Percentiles rank a stretch among this genome's conserved stretches.
These are phyloP conservation scores for Mylabris sibirica DNA, from an alignment of 2,888 invertebrate genomes.

Conservation along the genomic window DNA sequence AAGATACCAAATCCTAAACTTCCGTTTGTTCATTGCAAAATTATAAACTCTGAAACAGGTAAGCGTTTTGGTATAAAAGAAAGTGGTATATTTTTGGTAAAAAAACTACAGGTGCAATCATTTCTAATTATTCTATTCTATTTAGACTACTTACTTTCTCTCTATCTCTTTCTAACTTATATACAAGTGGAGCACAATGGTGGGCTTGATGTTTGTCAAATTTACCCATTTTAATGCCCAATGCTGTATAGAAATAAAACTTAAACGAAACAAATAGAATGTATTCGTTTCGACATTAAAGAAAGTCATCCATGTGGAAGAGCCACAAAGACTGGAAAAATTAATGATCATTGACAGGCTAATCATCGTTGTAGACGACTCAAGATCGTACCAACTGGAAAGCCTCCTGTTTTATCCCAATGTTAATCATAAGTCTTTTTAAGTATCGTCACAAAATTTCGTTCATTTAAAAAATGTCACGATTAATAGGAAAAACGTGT, in stretches of 20 bases:
- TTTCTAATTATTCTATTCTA: too few species aligned
- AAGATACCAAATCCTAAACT: too few species aligned
- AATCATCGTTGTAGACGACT: slow-evolving; percentile 41
- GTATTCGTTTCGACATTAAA: slow-evolving; percentile 34
- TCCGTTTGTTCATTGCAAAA: too few species aligned
- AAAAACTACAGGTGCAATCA: too few species aligned
- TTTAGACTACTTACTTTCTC: too few species aligned
- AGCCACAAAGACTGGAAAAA: slow-evolving; percentile 46
- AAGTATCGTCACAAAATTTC: background rate
- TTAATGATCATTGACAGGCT: slow-evolving; percentile 55
- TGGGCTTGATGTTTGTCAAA: too few species aligned
- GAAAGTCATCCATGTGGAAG: slow-evolving; percentile 48
- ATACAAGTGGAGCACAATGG: too few species aligned
- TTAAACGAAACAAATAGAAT: background rate
- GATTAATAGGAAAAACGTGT: slow-evolving; percentile 11
- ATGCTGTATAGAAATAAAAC: background rate
- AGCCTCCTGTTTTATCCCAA: background rate
- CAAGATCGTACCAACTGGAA: slow-evolving; percentile 15
- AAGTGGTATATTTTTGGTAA: too few species aligned
- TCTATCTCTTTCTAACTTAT: too few species aligned
- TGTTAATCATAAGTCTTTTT: background rate
- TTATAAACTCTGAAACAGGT: too few species aligned
- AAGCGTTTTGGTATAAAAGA: too few species aligned
- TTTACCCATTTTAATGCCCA: too few species aligned
- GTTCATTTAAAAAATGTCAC: background rate